phyloP scores from a whole-genome alignment of 2,113 vertebrate genomes.

The Cinclus mexicanus region DNA sequence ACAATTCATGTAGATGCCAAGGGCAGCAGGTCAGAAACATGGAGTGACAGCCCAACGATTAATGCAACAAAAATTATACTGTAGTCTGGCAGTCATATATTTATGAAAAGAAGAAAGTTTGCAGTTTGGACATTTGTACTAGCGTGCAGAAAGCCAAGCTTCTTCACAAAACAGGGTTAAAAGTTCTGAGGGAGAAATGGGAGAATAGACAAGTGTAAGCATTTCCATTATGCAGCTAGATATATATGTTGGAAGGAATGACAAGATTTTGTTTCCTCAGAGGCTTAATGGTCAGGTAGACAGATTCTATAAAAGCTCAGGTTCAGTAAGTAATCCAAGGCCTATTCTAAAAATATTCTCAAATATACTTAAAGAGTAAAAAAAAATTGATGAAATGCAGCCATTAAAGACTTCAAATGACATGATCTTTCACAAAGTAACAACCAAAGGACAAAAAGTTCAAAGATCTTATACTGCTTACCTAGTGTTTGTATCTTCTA shows the following conservation, averaged over 20 bases:
- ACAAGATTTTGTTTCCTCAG: background rate
- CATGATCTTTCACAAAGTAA: background rate
- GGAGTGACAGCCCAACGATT: background rate
- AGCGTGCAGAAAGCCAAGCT: background rate
- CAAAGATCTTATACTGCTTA: constrained; percentile 30
- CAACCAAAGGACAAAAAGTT: background rate
- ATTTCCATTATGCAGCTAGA: background rate
- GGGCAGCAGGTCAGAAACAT: background rate
- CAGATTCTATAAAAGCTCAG: background rate
- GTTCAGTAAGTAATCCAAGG: background rate
- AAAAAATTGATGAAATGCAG: background rate
- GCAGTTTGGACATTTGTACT: background rate
- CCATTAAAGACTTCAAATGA: background rate
- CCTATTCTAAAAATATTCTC: background rate
- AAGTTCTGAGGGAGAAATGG: background rate
- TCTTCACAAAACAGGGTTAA: background rate
- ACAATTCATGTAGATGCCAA: background rate
- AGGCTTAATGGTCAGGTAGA: background rate
- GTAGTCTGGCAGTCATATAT: background rate
- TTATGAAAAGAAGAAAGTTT: background rate
- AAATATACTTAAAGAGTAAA: background rate
- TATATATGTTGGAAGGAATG: background rate
- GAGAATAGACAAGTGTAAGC: background rate
- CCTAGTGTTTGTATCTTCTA: constrained; percentile 69
- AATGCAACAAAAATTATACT: background rate